Base-by-base conservation (phyloP, 2,113 vertebrate species). In the Trochalopteron elliotii region DNA sequence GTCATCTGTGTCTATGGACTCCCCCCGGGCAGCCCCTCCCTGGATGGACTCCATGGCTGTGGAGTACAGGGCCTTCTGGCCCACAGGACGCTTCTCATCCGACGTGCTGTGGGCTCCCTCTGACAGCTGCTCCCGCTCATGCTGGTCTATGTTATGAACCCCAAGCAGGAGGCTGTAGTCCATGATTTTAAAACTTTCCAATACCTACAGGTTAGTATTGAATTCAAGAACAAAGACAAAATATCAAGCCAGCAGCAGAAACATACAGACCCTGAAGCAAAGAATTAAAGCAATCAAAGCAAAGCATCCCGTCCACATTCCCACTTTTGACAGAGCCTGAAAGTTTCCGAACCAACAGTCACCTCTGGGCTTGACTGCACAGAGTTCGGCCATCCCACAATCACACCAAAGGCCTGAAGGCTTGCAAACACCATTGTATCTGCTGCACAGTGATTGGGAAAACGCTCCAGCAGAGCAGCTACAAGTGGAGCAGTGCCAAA, bases 141-240 rank as follows among this genome's bases (percentile, higher is more conserved):
- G 98, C 97, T 99, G 99, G 97, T 99, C 99, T 18, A 99, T 98
- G 97, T 99, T 99, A 97, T 99, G 99, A 63, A 99, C 99, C 1
- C 99, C 99, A 25, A 99, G 98, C 94, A 99, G 98, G 75, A 99
- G 98, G 95, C 99, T 99, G 98, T 99, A 99, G 98, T 99, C 99
- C 99, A 99, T 99, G 97, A 99, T 99, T 98, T 99, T 99, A 96
- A 99, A 99, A 94, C 99, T 99, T 96, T 99, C 99, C 94, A 99
- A 97, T 63, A 99, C 99, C 99, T 99, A 96, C 8, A 80, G 61
- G 45, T 59, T 14, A 37, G 37, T 15, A 17, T 17, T 7, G 57
- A 69, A n/a, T 67, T 87, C n/a, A 90, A 90, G 72, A 96, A 94
- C 30, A 95, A 90, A 91, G 56, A 92, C 17, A 85, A 70, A 88